A percentile compares a stretch with the other conserved stretches of the same genome.
phyloP scores from a whole-genome alignment of 2,888 invertebrate genomes.

The Aporophyla lueneburgensis region DNA sequence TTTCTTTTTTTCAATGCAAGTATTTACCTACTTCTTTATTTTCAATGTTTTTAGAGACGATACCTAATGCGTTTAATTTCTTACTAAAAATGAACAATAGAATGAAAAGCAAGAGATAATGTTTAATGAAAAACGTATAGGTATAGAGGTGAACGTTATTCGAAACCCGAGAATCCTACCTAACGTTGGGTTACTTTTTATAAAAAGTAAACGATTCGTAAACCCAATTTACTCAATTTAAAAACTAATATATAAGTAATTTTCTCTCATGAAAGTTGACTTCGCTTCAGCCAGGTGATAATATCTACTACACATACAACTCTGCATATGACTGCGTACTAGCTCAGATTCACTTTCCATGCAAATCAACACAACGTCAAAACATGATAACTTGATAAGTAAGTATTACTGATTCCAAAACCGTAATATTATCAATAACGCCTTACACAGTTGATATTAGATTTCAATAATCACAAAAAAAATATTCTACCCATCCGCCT shows the following conservation, averaged over 20 bases:
- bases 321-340: not conserved
- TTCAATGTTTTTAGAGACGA: not conserved
- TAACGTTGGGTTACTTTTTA: not conserved
- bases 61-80: not conserved
- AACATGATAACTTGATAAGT: conserved; percentile 3
- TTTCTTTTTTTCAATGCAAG: not conserved
- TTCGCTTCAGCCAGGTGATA: not conserved
- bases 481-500: conserved; percentile 51
- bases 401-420: conserved; percentile 5
- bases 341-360: conserved; percentile 18
- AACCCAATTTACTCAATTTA: not conserved
- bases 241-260: not conserved
- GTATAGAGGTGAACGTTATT: too few relatives aligned
- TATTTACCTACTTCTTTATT: not conserved
- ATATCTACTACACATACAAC: too few relatives aligned
- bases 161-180: too few relatives aligned
- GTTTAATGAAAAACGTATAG: not conserved
- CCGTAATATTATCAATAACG: conserved; percentile 13
- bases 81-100: not conserved
- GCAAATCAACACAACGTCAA: conserved; percentile 5
- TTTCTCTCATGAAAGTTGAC: not conserved
- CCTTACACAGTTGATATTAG: conserved; percentile 24
- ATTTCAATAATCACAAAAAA: conserved; percentile 53
- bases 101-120: not conserved
- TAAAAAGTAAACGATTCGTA: not conserved